phyloP scores from a whole-genome alignment of 2,797 vertebrate species.

The Tokudaia muenninki region DNA sequence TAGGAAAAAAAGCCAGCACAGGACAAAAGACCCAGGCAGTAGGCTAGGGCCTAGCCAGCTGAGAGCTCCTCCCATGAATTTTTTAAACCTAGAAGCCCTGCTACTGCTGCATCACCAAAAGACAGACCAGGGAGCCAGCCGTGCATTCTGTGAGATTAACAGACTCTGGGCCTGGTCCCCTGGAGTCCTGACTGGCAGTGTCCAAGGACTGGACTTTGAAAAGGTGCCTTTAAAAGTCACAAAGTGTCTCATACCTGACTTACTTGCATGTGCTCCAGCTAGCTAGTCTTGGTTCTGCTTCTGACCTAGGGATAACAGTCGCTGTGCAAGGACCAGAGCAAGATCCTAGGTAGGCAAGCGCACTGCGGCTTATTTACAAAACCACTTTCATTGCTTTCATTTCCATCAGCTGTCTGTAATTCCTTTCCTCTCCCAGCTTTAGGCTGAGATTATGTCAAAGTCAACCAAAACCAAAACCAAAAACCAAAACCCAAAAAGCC shows the following conservation, averaged over 20 bases:
- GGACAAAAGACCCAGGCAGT: not conserved
- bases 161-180: not conserved
- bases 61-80: not conserved
- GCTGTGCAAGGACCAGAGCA: not conserved
- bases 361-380: not conserved
- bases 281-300: not conserved
- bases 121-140: not conserved
- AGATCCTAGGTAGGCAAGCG: not conserved
- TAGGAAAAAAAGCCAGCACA: constrained; percentile 18
- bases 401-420: not conserved
- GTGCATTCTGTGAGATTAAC: not conserved
- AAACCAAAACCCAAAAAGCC: not conserved
- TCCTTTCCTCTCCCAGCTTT: not conserved
- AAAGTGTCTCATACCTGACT: not conserved
- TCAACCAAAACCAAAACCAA: not conserved
- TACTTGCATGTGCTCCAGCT: not conserved
- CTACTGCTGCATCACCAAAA: not conserved
- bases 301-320: not conserved
- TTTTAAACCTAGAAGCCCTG: not conserved
- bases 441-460: constrained; percentile 5
- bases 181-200: not conserved
- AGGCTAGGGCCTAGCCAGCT: not conserved
- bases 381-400: not conserved
- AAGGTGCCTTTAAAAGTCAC: constrained; percentile 5
- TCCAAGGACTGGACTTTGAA: not conserved